Evolutionary conservation across 2,113 vertebrate genomes (phyloP), one percentile per base, ranked within the genome.

Genomic region (Callaeas wilsoni): DNA sequence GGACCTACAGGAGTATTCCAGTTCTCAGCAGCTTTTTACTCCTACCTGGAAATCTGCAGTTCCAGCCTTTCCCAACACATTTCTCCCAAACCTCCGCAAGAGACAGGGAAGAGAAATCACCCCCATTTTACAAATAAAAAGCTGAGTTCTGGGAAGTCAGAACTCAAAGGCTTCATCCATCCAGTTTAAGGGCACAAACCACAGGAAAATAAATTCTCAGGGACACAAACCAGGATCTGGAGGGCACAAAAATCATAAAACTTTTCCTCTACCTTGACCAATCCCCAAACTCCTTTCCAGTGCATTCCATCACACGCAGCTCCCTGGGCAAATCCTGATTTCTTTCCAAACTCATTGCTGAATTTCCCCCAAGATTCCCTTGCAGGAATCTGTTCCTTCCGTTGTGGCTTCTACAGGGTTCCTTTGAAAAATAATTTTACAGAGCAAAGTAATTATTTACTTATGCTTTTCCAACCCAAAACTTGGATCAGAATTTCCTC

Each of bases 11-110:
- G 10, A 60, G 1, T 1, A 33, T 41, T 78, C 42, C 53, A 35
- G 20, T 32, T 56, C 56, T 37, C 52, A 8, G 37, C 12, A 80
- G 42, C 7, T 39, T 71, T 71, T 35, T 20, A 9, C 35, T 75
- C 57, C 5, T 1, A 8, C 20, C 19, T 9, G 0, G 47, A 60
- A 46, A 87, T 32, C 5, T 1, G 2, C 15, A 62, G 19, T 20
- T n/a, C 46, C 64, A 53, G 55, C 39, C 20, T 29, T 46, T 60
- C 64, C 57, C 68, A 82, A 7, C 13, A 26, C 26, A 12, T 60
- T 68, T 59, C 12, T 68, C 55, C 67, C 47, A 64, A 59, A 63
- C 12, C 39, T 62, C 32, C 57, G 2, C 13, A 13, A 23, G 20
- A 41, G 16, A 12, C 2, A 55, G 27, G 56, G 30, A 79, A 78